phyloP scores from a whole-genome alignment of 2,113 vertebrate species.

The Hippocampus barbouri region DNA sequence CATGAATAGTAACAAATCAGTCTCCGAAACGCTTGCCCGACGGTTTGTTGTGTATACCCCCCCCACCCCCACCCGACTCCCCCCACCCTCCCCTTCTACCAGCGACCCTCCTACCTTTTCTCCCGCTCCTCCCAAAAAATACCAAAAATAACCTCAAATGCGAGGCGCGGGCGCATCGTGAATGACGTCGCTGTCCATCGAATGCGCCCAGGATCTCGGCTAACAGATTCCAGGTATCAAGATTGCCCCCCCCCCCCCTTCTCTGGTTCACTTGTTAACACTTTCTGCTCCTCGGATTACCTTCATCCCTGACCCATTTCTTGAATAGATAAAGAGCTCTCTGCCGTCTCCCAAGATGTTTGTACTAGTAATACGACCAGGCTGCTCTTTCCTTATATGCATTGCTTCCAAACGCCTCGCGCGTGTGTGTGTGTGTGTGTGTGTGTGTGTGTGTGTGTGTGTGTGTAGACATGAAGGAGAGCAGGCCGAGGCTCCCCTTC shows the following conservation, averaged over 20 bases:
- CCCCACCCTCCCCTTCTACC: slow-evolving; percentile 7
- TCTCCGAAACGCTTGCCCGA: slow-evolving; percentile 73
- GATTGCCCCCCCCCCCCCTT: not conserved
- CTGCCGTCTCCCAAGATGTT: slow-evolving; percentile 55
- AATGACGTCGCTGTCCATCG: slow-evolving; percentile 50
- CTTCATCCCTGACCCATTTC: slow-evolving; percentile 65
- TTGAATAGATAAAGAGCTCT: slow-evolving; percentile 63
- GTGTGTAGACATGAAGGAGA: slow-evolving; percentile 74
- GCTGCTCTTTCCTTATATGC: slow-evolving; percentile 51
- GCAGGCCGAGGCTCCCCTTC: slow-evolving; percentile 47
- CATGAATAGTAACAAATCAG: slow-evolving; percentile 75
- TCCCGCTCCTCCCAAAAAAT: slow-evolving; percentile 49
- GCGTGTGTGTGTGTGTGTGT: slow-evolving; percentile 37
- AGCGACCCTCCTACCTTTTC: not conserved
- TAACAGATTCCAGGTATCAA: slow-evolving; percentile 53
- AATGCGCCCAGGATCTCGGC: slow-evolving; percentile 33
- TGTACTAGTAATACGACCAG: slow-evolving; percentile 42
- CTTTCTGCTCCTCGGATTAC: slow-evolving; percentile 54
- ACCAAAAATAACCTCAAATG: slow-evolving; percentile 60
- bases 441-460: too few relatives aligned
- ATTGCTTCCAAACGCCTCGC: slow-evolving; percentile 50
- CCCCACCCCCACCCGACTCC: not conserved
- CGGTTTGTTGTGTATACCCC: slow-evolving; percentile 62
- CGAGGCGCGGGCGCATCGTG: slow-evolving; percentile 68
- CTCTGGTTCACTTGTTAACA: slow-evolving; percentile 43